Conservation (phyloP, 2,888 invertebrate genomes). For the Heliconius erato region DNA sequence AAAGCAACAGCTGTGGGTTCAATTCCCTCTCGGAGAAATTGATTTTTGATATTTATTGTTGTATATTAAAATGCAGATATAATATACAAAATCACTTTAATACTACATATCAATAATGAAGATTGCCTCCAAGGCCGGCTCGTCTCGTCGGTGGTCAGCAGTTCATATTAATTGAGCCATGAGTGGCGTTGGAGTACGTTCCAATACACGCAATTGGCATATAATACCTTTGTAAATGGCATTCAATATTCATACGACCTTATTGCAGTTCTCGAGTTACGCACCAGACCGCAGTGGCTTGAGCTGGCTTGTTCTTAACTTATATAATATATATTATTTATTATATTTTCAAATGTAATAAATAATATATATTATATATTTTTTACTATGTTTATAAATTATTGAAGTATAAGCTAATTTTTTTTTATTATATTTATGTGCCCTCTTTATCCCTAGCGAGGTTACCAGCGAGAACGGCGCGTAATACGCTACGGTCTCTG, state of each 20-base stretch:
- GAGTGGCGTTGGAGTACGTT: conserved; percentile 33
- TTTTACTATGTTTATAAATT: no score
- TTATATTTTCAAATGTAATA: no score
- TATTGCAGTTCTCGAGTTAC: conserved; percentile 5
- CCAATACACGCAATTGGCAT: conserved; percentile 39
- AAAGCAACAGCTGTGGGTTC: no score
- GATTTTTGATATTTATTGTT: no score
- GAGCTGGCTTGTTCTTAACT: neutral
- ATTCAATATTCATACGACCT: neutral
- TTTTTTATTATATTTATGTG: no score
- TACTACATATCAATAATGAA: neutral
- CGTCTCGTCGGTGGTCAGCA: conserved; percentile 10
- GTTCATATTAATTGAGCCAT: conserved; percentile 28
- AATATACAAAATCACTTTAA: neutral
- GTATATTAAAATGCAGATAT: neutral
- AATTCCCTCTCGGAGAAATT: no score
- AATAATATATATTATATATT: no score
- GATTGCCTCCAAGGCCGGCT: conserved; percentile 12
- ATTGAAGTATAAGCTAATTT: no score
- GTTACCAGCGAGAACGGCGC: no score
- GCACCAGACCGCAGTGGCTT: neutral
- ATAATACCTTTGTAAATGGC: conserved; percentile 10
- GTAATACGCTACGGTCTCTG: no score
- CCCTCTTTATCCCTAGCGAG: no score
- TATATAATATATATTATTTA: neutral